Conservation (phyloP, 2,113 vertebrate species). For the Trinectes maculatus region DNA sequence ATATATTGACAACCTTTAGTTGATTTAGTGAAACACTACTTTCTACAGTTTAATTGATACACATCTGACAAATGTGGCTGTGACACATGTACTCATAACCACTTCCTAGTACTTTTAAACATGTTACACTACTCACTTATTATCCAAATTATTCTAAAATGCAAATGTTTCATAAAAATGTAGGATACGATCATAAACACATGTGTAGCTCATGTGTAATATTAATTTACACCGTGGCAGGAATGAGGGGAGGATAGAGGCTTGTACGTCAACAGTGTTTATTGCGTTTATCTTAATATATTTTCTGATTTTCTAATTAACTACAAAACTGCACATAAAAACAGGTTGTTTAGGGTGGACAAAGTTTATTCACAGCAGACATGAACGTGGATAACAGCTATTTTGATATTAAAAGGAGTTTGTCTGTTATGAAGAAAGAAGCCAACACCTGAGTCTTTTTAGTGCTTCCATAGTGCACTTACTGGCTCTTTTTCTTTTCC, state of each 20-base stretch:
- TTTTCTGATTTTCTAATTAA: too few relatives aligned
- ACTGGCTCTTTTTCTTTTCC: slow-evolving; percentile 36
- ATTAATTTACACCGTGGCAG: too few relatives aligned
- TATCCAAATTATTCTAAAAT: too few relatives aligned
- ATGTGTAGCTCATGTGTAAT: too few relatives aligned
- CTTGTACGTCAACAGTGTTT: too few relatives aligned
- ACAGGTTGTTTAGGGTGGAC: neutral
- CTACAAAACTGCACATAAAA: neutral
- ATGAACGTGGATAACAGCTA: neutral
- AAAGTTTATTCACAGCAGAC: neutral
- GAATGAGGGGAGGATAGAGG: too few relatives aligned
- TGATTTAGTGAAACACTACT: slow-evolving; percentile 36
- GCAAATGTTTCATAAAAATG: too few relatives aligned
- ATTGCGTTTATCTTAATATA: too few relatives aligned
- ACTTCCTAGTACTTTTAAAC: too few relatives aligned
- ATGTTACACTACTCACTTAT: too few relatives aligned
- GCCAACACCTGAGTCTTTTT: neutral
- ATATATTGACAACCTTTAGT: slow-evolving; percentile 49
- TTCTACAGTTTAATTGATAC: neutral
- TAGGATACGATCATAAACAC: too few relatives aligned
- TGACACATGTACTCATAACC: neutral
- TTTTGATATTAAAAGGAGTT: neutral
- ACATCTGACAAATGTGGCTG: neutral
- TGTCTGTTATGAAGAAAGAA: neutral
- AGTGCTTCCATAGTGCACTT: slow-evolving; percentile 4